A percentile compares a stretch with the other conserved stretches of the same genome.
phyloP scores from a whole-genome alignment of 2,888 invertebrate genomes.

The Ditylenchus weischeri region DNA sequence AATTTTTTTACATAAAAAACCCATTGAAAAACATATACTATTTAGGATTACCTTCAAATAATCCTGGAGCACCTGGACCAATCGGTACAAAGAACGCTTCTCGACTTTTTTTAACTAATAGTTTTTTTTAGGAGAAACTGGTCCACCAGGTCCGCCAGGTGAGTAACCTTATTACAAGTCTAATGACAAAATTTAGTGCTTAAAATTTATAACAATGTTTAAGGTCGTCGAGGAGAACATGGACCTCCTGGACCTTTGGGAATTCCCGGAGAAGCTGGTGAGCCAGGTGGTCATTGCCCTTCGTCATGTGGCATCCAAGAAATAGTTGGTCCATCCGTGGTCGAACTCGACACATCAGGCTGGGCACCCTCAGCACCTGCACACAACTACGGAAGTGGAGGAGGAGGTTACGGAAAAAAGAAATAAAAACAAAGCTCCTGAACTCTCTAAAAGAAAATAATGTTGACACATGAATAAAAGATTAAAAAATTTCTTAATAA shows the following conservation, averaged over 20 bases:
- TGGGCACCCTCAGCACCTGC: constrained; percentile 7
- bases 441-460: no score
- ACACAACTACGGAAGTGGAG: constrained; percentile 1
- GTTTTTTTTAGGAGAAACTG: constrained; percentile 25
- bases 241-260: constrained; percentile 54
- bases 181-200: not conserved
- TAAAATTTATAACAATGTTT: not conserved
- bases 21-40: not conserved
- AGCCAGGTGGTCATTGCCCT: constrained; percentile 56
- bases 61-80: constrained; percentile 55
- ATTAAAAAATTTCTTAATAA: no score
- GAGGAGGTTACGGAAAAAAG: not conserved
- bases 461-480: no score
- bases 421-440: no score
- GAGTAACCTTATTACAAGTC: not conserved
- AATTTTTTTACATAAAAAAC: no score
- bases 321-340: constrained; percentile 54
- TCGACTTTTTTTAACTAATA: not conserved
- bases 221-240: constrained; percentile 49
- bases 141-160: constrained; percentile 52
- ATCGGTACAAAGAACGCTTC: constrained; percentile 40
- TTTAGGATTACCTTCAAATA: constrained; percentile 43
- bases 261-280: constrained; percentile 54
- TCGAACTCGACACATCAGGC: constrained; percentile 41
- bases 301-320: constrained; percentile 57